Base-by-base conservation (phyloP, 2,888 invertebrate species). In the Uloborus plumipes region DNA sequence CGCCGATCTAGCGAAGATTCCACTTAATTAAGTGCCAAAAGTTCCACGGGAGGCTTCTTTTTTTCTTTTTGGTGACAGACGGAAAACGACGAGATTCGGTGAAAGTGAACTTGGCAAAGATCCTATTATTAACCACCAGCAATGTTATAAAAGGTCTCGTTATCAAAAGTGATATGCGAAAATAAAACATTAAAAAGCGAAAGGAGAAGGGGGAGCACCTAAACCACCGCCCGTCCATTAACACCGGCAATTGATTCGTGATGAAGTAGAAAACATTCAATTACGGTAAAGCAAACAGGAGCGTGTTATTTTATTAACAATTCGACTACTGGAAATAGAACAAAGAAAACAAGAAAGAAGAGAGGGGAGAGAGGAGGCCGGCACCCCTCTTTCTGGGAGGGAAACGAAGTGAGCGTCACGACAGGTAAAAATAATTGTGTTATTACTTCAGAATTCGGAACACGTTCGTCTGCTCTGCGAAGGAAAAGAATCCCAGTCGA, bases 351-450 rank as follows among this genome's bases (percentile, higher is more conserved):
- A 31, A 64, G 9, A 47, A 20, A 18, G 18, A 47, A 70, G 49
- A 14, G 39, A 49, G 53, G 31, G 53, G 47, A 49, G 47, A 20
- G 26, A 51, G 11, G 9, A 11, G 39, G 39, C 7, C 6, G 9
- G 7, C 2, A 39, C 39, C 3, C 39, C 39, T 39, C 39, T 69
- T 55, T 69, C 66, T 51, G 39, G 39, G 39, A 39, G 39, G 39
- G 51, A 39, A 53, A 53, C 53, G 22, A 50, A 51, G 51, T 11
- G 53, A 51, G 39, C 62, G 61, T 76, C 69, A 76, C 62, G 77
- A 71, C 71, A 71, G 77, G 71, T 78, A 78, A 78, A 70, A 77
- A 77, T 78, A 78, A 78, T 78, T 78, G 77, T 58, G 65, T 78
- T 78, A 71, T 78, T 70, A 65, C 64, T 64, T 47, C 47, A 47